Percentiles rank a stretch among this genome's conserved stretches.
phyloP scores from a whole-genome alignment of 2,888 invertebrate species.

The Copidosoma aretas region DNA sequence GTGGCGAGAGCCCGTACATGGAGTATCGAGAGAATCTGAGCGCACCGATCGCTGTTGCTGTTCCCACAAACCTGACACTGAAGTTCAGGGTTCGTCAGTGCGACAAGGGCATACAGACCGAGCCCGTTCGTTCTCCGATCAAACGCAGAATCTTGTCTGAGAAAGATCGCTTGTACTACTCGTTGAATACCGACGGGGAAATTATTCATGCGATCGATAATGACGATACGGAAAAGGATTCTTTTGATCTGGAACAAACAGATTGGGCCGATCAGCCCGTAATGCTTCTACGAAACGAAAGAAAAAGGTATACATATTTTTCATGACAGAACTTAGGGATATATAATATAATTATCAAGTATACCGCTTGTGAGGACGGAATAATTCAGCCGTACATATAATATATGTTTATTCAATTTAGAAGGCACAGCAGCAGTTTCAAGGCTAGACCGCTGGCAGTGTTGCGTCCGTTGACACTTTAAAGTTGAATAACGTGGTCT shows the following conservation, averaged over 20 bases:
- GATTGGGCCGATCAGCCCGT: constrained; percentile 52
- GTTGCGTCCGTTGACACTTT: constrained; percentile 59
- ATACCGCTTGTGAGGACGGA: not conserved
- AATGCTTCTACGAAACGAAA: constrained; percentile 57
- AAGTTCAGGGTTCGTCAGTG: constrained; percentile 73
- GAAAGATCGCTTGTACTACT: constrained; percentile 55
- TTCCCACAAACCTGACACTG: constrained; percentile 65
- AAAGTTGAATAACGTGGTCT: constrained; percentile 44
- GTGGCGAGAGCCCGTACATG: constrained; percentile 62
- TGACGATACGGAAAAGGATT: constrained; percentile 51
- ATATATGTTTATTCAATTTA: constrained; percentile 39
- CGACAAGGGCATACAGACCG: constrained; percentile 63
- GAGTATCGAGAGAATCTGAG: constrained; percentile 62
- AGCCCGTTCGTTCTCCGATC: constrained; percentile 57
- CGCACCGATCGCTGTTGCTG: constrained; percentile 67
- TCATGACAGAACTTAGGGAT: too few relatives aligned
- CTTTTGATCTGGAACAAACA: constrained; percentile 52
- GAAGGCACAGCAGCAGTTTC: constrained; percentile 61
- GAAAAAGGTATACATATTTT: constrained; percentile 52
- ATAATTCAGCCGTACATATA: constrained; percentile 27
- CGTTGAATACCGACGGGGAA: constrained; percentile 36
- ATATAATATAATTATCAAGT: not conserved
- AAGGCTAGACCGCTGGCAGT: constrained; percentile 57
- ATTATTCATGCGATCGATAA: constrained; percentile 31
- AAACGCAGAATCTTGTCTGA: constrained; percentile 59